Evolutionary conservation across 2,888 invertebrate genomes (phyloP), one percentile per base, ranked within the genome.

Genomic region (Drosophila yooni): DNA sequence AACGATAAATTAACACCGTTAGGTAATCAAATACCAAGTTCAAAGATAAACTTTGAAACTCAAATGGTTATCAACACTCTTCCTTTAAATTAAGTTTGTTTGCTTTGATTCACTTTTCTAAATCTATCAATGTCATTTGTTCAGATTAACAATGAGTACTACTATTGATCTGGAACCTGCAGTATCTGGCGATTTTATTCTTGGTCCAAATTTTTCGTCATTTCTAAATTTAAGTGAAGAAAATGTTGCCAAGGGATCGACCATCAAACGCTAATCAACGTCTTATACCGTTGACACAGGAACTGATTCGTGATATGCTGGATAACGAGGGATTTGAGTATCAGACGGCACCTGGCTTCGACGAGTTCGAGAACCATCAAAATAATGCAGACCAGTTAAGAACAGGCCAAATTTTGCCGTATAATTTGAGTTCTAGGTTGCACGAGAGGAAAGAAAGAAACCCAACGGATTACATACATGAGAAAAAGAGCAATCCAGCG

Each of bases 301-400:
- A 80, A 31, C 43, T 84, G 0, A 43, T 64, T 3, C 33, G 58
- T 18, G 74, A 74, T 53, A 74, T 83, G 59, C 1, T 65, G 59
- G 51, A 54, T 7, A 33, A 63, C 25, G 57, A 67, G 29, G 51
- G 31, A 0, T 11, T 10, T 1, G 75, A 76, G 29, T 68, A 67
- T 58, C 79, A 76, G 33, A 54, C 79, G 48, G 63, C 63, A 36
- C 54, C 66, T 50, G 53, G 75, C 21, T 54, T 48, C 11, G 71
- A 36, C 40, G 13, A 15, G 25, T 46, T 46, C 2, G 25, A 1
- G 21, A 46, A 25, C 25, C 3, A 3, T 15, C 15, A 8, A 25
- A 46, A 46, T 25, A 15, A 46, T 8, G 25, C 25, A 4, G 25
- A 15, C 4, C 46, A 46, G 15, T 15, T 46, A 15, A 46, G 46